A percentile compares a stretch with the other conserved stretches of the same genome.
phyloP scores from a whole-genome alignment of 2,113 vertebrate genomes.

The Casuarius casuarius region DNA sequence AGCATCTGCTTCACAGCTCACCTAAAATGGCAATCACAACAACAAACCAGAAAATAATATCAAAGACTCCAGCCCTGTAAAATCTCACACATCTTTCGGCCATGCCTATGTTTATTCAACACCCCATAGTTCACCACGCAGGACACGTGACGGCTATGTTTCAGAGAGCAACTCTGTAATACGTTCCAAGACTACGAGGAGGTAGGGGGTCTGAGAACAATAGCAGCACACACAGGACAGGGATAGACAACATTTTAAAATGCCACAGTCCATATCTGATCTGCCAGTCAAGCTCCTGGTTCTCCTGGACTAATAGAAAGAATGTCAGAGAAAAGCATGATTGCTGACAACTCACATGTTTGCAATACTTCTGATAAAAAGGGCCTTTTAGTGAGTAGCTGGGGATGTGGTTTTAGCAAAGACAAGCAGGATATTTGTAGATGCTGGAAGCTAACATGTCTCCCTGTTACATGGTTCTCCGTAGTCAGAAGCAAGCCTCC shows the following conservation, averaged over 20 bases:
- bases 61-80: neutral
- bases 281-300: neutral
- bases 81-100: neutral
- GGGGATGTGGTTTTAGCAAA: neutral
- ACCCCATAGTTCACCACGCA: fast-evolving
- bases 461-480: neutral
- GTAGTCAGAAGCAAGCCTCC: neutral
- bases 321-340: neutral
- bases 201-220: neutral
- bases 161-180: neutral
- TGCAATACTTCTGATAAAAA: neutral
- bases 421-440: neutral
- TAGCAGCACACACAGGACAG: neutral
- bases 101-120: neutral
- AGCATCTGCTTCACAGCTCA: neutral
- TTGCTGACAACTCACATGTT: neutral
- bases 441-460: neutral
- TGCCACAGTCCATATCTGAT: neutral
- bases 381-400: neutral
- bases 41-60: neutral
- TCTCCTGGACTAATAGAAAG: neutral
- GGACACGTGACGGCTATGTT: fast-evolving
- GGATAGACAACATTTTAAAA: fast-evolving
- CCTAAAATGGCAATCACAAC: fast-evolving
- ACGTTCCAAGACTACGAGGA: neutral